A percentile compares a stretch with the other conserved stretches of the same genome.
Evolutionary conservation across 2,888 invertebrate species (phyloP).

Genomic region (Dione juno): DNA sequence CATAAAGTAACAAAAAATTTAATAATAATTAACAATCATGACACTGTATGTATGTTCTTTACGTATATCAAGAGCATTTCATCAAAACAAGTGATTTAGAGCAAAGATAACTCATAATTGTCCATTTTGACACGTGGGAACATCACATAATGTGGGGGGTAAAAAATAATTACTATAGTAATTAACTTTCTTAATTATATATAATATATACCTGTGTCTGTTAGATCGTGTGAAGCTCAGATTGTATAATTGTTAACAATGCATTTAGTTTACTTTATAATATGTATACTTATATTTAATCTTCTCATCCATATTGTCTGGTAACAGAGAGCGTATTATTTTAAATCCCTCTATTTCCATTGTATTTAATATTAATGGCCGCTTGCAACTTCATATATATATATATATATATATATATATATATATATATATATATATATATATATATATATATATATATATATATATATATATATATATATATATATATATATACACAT

Average conservation of each 20-base stretch:
- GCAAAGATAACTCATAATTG: slow-evolving; percentile 11
- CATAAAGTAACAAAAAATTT: background rate
- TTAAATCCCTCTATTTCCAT: too few species aligned
- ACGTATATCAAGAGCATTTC: slow-evolving; percentile 11
- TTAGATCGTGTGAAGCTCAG: slow-evolving; percentile 27
- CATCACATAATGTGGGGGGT: background rate
- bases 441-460: too few species aligned
- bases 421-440: too few species aligned
- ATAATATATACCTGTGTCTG: slow-evolving; percentile 27
- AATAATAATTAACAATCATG: background rate
- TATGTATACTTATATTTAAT: too few species aligned
- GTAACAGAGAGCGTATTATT: too few species aligned
- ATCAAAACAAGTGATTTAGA: slow-evolving; percentile 23
- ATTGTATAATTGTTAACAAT: slow-evolving; percentile 17
- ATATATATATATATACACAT: too few species aligned
- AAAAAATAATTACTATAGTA: slow-evolving; percentile 26
- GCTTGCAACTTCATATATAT: too few species aligned
- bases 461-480: too few species aligned
- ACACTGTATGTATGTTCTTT: background rate
- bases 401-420: too few species aligned
- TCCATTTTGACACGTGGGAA: slow-evolving; percentile 19
- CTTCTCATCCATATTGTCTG: too few species aligned
- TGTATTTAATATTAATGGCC: too few species aligned
- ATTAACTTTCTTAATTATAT: slow-evolving; percentile 43
- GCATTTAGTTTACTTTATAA: background rate